Percentiles rank a stretch among this genome's conserved stretches.
phyloP scores from a whole-genome alignment of 2,113 vertebrate species.

The Psilopsiagon aymara region DNA sequence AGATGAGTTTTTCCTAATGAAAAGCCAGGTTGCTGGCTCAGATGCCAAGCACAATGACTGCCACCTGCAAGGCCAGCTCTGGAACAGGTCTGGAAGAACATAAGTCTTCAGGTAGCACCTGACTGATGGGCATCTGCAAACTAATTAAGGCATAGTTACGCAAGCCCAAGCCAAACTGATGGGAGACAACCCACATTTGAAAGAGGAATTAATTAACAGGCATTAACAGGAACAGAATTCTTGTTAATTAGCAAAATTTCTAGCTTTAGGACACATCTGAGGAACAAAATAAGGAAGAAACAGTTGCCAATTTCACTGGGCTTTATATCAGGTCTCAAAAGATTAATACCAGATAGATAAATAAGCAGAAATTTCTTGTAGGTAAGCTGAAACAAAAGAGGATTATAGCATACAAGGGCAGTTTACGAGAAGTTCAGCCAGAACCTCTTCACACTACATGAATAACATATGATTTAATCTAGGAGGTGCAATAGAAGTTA shows the following conservation, averaged over 20 bases:
- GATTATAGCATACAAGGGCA: conserved; percentile 1
- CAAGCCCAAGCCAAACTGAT: neutral
- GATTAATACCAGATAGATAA: neutral
- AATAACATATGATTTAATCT: neutral
- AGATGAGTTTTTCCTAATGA: neutral
- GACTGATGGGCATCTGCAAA: neutral
- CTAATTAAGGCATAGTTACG: neutral
- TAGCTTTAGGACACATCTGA: neutral
- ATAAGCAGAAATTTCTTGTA: neutral
- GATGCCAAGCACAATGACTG: neutral
- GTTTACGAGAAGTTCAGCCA: neutral
- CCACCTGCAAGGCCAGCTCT: neutral
- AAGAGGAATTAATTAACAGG: neutral
- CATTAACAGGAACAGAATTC: neutral
- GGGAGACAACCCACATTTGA: neutral
- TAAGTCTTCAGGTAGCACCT: neutral
- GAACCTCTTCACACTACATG: neutral
- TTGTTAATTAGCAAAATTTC: neutral
- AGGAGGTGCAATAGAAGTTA: neutral
- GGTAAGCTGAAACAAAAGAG: neutral
- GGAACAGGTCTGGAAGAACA: neutral
- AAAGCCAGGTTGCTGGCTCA: neutral
- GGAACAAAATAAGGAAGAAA: neutral
- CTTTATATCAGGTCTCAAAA: neutral
- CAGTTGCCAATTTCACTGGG: neutral